Percentiles rank a stretch among this genome's conserved stretches.
Conservation (phyloP, 2,888 invertebrate genomes). For the Heliconius erato region DNA sequence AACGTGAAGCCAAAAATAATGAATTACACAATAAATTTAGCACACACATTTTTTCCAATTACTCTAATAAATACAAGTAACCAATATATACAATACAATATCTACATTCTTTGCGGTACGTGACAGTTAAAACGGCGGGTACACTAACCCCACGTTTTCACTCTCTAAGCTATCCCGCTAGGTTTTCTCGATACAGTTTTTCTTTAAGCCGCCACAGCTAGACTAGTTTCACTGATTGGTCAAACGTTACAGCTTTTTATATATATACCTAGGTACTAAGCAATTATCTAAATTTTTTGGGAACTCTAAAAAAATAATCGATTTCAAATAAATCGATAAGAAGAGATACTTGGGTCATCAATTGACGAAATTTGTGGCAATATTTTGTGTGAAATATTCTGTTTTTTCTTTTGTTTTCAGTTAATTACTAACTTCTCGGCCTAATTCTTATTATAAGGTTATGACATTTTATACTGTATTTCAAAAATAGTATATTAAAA, state of each 20-base stretch:
- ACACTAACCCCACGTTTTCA: conserved; percentile 73
- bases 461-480: background rate
- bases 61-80: background rate
- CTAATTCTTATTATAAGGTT: background rate
- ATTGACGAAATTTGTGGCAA: conserved; percentile 8
- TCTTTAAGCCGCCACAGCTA: conserved; percentile 65
- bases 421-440: background rate
- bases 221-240: conserved; percentile 71
- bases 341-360: background rate
- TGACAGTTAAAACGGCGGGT: conserved; percentile 61
- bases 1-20: no score
- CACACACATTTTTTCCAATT: background rate
- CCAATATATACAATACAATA: background rate
- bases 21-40: no score
- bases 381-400: background rate
- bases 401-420: background rate
- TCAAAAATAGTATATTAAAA: background rate
- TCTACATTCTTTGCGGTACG: conserved; percentile 18
- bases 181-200: conserved; percentile 82
- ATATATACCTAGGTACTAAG: conserved; percentile 33
- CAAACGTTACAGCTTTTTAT: conserved; percentile 48
- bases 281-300: background rate
- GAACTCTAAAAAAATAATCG: conserved; percentile 19
- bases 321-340: conserved; percentile 15
- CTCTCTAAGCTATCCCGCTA: conserved; percentile 80